Evolutionary conservation across 2,797 vertebrate species (phyloP), one percentile per base, ranked within the genome.

Genomic region (Tamandua tetradactyla): DNA sequence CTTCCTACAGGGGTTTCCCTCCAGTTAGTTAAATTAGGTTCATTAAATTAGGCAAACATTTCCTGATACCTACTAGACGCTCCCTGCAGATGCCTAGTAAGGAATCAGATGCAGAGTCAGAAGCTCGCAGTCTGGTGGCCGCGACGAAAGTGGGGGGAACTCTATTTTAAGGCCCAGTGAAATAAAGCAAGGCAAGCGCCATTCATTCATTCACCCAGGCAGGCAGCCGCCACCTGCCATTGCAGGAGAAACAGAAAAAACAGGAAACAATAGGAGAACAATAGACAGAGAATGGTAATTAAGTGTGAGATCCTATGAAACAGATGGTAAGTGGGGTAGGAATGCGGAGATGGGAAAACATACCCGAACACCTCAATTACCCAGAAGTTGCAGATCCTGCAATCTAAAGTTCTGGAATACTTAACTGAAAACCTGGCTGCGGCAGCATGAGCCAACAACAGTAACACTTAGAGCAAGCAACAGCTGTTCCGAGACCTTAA

Each of bases 211-310:
- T 25, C 87, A 40, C 23, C 25, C 42, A 47, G 71, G 27, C 35
- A 2, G 27, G 71, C 61, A 42, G 89, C 91, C 30, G 0, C 49
- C 57, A 2, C 37, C 14, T 0, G 61, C 87, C 61, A 59, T 37
- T 3, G 88, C 76, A 17, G 85, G 89, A 64, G 76, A 49, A 47
- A 79, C 11, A 4, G 80, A 57, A 68, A 2, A 3, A 14, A 71
- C 61, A 4, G 82, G 78, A 87, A 88, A 78, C 75, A 30, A 14
- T 2, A 44, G 66, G 57, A 89, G 80, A 95, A 96, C 95, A 88
- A 93, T 85, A 88, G 92, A 74, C 0, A 3, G 91, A 76, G 97
- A 87, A 76, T 59, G 91, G 96, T 97, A 88, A 94, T 95, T 95
- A 93, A 87, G 75, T 20, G n/a, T 71, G 75, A 93, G 81, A 93